Evolutionary conservation across 2,888 invertebrate genomes (phyloP).

Genomic region (Junonia oenone): DNA sequence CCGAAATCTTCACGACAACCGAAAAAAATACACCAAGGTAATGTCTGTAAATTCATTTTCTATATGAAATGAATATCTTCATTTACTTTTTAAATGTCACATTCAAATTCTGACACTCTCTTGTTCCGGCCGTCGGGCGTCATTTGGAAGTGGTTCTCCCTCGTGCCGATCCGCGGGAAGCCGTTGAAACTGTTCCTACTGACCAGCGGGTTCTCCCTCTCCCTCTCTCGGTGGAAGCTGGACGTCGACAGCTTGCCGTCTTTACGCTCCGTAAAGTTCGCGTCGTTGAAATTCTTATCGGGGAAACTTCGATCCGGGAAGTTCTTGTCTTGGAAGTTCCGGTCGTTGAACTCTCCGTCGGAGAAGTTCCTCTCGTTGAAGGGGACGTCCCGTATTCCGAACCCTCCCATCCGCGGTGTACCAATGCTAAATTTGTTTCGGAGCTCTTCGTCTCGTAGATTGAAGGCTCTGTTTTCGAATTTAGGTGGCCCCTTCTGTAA

Average conservation of each 20-base stretch:
- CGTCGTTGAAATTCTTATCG: conserved; percentile 48
- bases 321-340: conserved; percentile 57
- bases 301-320: conserved; percentile 57
- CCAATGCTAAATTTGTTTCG: conserved; percentile 68
- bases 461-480: conserved; percentile 66
- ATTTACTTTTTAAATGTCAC: conserved; percentile 65
- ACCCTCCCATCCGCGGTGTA: conserved; percentile 70
- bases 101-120: conserved; percentile 82
- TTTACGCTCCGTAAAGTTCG: conserved; percentile 54
- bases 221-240: conserved; percentile 66
- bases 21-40: not conserved
- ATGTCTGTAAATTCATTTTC: not conserved
- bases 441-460: conserved; percentile 65
- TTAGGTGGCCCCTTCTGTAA: conserved; percentile 55
- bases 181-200: conserved; percentile 75
- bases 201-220: conserved; percentile 66
- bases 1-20: not conserved
- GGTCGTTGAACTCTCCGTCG: conserved; percentile 66
- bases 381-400: conserved; percentile 68
- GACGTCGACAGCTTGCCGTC: conserved; percentile 71
- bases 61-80: too few species aligned
- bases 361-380: conserved; percentile 66
- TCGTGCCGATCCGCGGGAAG: conserved; percentile 63
- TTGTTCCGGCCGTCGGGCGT: conserved; percentile 72
- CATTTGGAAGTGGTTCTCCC: conserved; percentile 66